Evolutionary conservation across 2,888 invertebrate genomes (phyloP).

Genomic region (Euproctis similis): DNA sequence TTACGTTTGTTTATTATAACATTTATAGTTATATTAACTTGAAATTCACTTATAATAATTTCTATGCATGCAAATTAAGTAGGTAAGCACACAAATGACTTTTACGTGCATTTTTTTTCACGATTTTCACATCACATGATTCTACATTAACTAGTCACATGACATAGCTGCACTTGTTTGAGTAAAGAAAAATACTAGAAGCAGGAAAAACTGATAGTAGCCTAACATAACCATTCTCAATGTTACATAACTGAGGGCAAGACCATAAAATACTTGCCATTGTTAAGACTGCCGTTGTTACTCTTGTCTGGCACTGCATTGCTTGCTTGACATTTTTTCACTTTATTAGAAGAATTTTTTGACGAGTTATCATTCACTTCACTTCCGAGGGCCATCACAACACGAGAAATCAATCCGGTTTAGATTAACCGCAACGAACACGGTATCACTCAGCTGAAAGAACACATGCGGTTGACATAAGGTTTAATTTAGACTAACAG

Average conservation of each 20-base stretch:
- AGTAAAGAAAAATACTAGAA: constrained; percentile 28
- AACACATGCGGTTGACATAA: constrained; percentile 70
- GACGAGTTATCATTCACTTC: constrained; percentile 73
- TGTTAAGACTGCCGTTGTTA: constrained; percentile 58
- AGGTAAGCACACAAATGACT: neutral
- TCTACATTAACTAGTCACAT: constrained; percentile 46
- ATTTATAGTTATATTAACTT: no score
- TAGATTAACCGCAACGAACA: constrained; percentile 69
- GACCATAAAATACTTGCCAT: constrained; percentile 63
- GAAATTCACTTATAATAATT: no score
- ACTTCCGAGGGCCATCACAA: constrained; percentile 77
- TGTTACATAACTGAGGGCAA: constrained; percentile 72
- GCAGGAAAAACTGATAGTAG: constrained; percentile 24
- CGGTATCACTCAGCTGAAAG: constrained; percentile 71
- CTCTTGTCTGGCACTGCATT: constrained; percentile 60
- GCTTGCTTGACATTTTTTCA: constrained; percentile 67
- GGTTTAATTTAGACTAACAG: constrained; percentile 65
- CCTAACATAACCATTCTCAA: constrained; percentile 41
- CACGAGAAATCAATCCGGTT: constrained; percentile 70
- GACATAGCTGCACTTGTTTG: constrained; percentile 39
- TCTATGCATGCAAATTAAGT: no score
- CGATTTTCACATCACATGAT: constrained; percentile 50
- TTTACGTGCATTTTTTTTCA: neutral
- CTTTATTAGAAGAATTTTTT: constrained; percentile 65
- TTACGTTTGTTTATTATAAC: no score